Evolutionary conservation across 2,888 invertebrate genomes (phyloP).

Genomic region (Orchestes rusci): DNA sequence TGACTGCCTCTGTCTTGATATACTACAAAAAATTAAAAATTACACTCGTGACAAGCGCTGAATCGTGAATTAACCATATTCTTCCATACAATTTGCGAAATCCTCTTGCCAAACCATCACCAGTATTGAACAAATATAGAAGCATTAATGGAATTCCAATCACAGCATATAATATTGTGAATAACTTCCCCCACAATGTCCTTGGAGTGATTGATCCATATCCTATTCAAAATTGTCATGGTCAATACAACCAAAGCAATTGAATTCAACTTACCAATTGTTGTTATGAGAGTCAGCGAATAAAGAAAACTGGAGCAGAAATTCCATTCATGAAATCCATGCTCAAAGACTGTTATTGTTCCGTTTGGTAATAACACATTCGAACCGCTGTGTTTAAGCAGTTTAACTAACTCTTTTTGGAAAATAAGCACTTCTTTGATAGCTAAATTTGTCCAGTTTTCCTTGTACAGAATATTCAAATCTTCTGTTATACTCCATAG

Average conservation of each 20-base stretch:
- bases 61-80: no score
- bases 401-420: constrained; percentile 57
- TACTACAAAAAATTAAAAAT: no score
- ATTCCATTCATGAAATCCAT: constrained; percentile 68
- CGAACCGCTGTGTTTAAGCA: constrained; percentile 35
- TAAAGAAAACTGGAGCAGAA: constrained; percentile 89
- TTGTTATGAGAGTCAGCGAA: constrained; percentile 88
- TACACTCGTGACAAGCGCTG: no score
- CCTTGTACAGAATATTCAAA: constrained; percentile 81
- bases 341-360: constrained; percentile 40
- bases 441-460: constrained; percentile 85
- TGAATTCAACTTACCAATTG: constrained; percentile 89
- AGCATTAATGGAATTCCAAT: constrained; percentile 84
- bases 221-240: no score
- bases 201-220: constrained; percentile 78
- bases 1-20: constrained; percentile 29
- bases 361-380: constrained; percentile 11
- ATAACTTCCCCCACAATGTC: constrained; percentile 71
- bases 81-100: constrained; percentile 34
- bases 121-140: constrained; percentile 80
- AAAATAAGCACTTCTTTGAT: constrained; percentile 82
- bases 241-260: no score
- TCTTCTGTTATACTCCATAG: constrained; percentile 83
- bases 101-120: constrained; percentile 56
- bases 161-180: constrained; percentile 77